Evolutionary conservation across 2,113 vertebrate genomes (phyloP), one percentile per base, ranked within the genome.

Genomic region (Xenus cinereus): DNA sequence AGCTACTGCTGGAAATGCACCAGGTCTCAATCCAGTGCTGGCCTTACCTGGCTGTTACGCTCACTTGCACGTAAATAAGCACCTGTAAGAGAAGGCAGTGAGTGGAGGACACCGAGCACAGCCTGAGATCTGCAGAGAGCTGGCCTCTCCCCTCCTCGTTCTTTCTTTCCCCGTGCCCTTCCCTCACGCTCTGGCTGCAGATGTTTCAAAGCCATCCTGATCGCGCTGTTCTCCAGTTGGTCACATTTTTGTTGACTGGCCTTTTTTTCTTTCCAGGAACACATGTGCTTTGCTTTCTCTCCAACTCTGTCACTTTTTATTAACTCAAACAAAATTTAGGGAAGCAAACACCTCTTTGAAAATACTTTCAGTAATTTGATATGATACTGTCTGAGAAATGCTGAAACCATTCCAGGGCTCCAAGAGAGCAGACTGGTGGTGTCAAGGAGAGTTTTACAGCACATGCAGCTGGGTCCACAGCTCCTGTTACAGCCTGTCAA

Each of bases 381-480:
- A 83, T 84, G 95, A 93, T 66, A 73, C 87, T 57, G 95, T 97
- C 96, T 96, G 96, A 81, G 95, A 96, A 96, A 69, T 10, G 46
- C 93, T 87, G 96, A 91, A 71, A 54, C 67, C 59, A 10, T 95
- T 92, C 94, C 97, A 94, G 78, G 50, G 79, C 87, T 97, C 66
- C 46, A 13, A 46, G 68, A 51, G 66, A 71, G 84, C 83, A 79
- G 95, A 13, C 90, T 54, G 83, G 63, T 62, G 74, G 94, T 90
- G 92, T 88, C 78, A 67, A 48, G 80, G 68, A 48, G 91, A 76
- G 88, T 48, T 91, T 77, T 84, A 35, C 87, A 88, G 87, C 37
- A 51, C 77, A 26, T 71, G 78, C 94, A 95, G 94, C 96, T 88
- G 96, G 87, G 83, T 13, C 63, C 75, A 18, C 62, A 66, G 93